A percentile compares a stretch with the other conserved stretches of the same genome.
Evolutionary conservation across 2,113 vertebrate genomes (phyloP).

Genomic region (Calyptommatus sinebrachiatus): DNA sequence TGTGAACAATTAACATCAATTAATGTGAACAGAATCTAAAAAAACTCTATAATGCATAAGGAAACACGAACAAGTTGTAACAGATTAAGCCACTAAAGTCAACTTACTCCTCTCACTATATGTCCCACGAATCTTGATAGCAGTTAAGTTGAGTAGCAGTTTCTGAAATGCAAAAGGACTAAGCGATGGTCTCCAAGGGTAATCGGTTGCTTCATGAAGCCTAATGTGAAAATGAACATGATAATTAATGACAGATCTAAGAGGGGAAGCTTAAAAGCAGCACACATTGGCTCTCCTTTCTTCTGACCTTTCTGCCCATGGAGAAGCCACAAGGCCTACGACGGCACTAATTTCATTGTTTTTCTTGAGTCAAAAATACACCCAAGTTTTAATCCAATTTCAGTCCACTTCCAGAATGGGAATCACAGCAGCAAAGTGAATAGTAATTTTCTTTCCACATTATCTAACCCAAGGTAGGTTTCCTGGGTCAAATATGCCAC

Average conservation of each 20-base stretch:
- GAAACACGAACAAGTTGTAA: neutral
- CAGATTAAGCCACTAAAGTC: neutral
- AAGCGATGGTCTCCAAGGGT: conserved; percentile 89
- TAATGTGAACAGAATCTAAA: neutral
- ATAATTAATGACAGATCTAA: neutral
- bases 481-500: no score
- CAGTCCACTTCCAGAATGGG: no score
- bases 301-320: no score
- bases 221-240: conserved; percentile 60
- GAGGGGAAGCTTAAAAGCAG: no score
- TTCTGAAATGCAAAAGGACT: conserved; percentile 90
- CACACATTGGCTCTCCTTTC: no score
- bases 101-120: conserved; percentile 91
- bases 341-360: no score
- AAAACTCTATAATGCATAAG: neutral
- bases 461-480: no score
- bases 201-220: conserved; percentile 89
- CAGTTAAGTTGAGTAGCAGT: conserved; percentile 91
- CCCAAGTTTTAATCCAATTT: no score
- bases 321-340: no score
- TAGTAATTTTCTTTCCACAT: no score
- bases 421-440: no score
- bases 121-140: conserved; percentile 92
- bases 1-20: neutral
- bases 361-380: no score